phyloP scores from a whole-genome alignment of 2,888 invertebrate genomes.

The Mythimna pallens region DNA sequence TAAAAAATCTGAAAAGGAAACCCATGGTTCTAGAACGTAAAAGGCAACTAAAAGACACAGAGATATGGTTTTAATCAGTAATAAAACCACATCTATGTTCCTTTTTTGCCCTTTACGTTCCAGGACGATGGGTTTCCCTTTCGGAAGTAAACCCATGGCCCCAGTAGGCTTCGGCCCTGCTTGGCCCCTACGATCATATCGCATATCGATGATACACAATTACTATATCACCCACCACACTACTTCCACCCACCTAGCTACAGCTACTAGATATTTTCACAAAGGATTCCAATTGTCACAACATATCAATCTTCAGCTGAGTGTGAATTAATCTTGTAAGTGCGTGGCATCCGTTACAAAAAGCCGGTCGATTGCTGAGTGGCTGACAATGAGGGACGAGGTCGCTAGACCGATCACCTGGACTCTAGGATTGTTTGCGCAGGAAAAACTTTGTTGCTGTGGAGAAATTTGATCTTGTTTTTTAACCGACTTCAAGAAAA shows the following conservation, averaged over 20 bases:
- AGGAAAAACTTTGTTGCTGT: conserved; percentile 5
- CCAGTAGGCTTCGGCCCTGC: too few species aligned
- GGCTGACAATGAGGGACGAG: conserved; percentile 69
- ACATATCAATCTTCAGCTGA: conserved; percentile 66
- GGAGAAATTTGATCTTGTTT: neutral
- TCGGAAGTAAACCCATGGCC: too few species aligned
- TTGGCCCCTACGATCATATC: too few species aligned
- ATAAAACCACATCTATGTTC: too few species aligned
- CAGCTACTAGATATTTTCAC: conserved; percentile 9
- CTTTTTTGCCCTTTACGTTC: too few species aligned
- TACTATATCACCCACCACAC: neutral
- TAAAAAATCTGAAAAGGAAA: too few species aligned
- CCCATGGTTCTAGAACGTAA: too few species aligned
- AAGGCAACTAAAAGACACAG: too few species aligned
- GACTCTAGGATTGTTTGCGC: conserved; percentile 39
- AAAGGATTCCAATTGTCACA: conserved; percentile 39
- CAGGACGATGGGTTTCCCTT: too few species aligned
- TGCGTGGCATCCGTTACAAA: conserved; percentile 67
- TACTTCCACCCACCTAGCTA: conserved; percentile 24
- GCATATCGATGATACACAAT: neutral
- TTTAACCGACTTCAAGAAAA: too few species aligned
- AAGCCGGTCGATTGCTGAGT: conserved; percentile 62
- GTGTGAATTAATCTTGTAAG: conserved; percentile 74
- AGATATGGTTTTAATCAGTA: too few species aligned
- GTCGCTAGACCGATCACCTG: conserved; percentile 74